phyloP scores from a whole-genome alignment of 92 coral and sea anemone species.

The Diadumene lineata region DNA sequence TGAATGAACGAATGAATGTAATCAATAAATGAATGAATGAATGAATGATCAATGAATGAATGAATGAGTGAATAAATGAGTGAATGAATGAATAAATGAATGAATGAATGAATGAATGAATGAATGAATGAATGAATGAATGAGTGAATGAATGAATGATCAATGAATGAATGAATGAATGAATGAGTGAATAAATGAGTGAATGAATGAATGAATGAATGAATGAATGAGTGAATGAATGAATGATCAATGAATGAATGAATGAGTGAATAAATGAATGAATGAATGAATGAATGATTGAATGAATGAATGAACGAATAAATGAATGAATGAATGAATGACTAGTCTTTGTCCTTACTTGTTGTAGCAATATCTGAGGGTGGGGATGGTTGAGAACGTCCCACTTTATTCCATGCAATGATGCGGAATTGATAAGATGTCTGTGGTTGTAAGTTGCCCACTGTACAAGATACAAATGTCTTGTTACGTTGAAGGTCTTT shows the following conservation, averaged over 20 bases:
- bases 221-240: neutral
- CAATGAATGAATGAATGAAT: too few species aligned
- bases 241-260: neutral
- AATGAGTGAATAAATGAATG: neutral
- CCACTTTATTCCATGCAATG: constrained; percentile 79
- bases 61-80: neutral
- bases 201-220: too few species aligned
- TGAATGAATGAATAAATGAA: neutral
- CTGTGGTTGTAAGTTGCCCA: constrained; percentile 74
- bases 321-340: neutral
- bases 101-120: neutral
- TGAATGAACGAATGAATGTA: too few species aligned
- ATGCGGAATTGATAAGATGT: constrained; percentile 85
- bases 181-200: too few species aligned
- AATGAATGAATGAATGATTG: neutral
- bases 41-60: neutral
- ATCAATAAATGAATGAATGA: neutral
- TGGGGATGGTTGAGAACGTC: constrained; percentile 67
- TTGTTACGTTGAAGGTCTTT: constrained; percentile 58
- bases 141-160: too few species aligned
- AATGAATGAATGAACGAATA: neutral
- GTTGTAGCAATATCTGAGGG: constrained; percentile 74
- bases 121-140: neutral
- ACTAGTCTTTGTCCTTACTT: constrained; percentile 41
- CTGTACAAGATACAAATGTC: constrained; percentile 62